A percentile compares a stretch with the other conserved stretches of the same genome.
Evolutionary conservation across 2,113 vertebrate species (phyloP).

Genomic region (Anarrhichthys ocellatus): DNA sequence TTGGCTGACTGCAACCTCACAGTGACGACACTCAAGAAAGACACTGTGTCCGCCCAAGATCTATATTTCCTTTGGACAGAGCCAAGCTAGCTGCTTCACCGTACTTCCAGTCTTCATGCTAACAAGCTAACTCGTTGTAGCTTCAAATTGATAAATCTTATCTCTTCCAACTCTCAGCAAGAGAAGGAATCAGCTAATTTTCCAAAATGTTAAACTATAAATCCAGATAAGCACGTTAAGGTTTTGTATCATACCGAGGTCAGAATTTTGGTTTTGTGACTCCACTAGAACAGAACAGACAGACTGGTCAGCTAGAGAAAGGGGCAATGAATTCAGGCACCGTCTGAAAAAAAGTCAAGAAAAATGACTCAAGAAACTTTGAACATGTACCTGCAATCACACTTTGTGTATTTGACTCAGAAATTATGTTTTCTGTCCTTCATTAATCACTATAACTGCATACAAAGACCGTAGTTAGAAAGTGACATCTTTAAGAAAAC

Average conservation of each 20-base stretch:
- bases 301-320: background rate
- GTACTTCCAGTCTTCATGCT: background rate
- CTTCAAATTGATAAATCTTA: background rate
- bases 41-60: background rate
- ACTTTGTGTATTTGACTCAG: background rate
- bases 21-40: background rate
- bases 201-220: background rate
- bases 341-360: background rate
- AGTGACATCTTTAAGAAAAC: slow-evolving; percentile 20
- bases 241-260: background rate
- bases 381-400: background rate
- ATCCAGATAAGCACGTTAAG: background rate
- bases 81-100: background rate
- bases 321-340: background rate
- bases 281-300: background rate
- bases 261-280: background rate
- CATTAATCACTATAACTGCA: background rate
- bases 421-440: background rate
- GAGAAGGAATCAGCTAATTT: background rate
- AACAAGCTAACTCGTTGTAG: background rate
- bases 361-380: background rate
- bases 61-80: background rate
- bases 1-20: background rate
- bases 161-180: background rate
- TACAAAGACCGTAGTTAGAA: background rate